These are phyloP conservation scores for Gavialis gangeticus DNA, from an alignment of 2,113 vertebrate genomes.

Conservation along the genomic window DNA sequence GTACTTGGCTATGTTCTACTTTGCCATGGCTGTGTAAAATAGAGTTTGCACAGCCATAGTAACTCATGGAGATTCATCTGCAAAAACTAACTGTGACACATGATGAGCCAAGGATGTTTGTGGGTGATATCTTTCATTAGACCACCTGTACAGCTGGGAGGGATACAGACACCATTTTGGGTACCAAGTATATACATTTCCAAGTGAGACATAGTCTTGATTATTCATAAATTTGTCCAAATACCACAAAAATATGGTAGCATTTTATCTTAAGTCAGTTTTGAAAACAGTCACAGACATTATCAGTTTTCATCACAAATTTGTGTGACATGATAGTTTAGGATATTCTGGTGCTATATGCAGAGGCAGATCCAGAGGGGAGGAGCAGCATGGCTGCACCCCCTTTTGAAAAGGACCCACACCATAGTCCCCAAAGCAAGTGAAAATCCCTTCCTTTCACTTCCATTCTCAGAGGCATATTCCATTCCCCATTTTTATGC, in stretches of 20 bases:
- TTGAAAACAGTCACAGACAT: conserved; percentile 11
- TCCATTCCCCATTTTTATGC: too few relatives aligned
- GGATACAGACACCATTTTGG: too few relatives aligned
- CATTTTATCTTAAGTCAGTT: not conserved
- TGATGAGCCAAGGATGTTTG: not conserved
- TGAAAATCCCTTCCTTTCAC: too few relatives aligned
- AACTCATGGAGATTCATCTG: not conserved
- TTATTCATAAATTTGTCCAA: not conserved
- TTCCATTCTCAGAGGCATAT: too few relatives aligned
- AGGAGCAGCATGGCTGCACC: too few relatives aligned
- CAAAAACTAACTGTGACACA: not conserved
- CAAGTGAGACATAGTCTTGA: conserved; percentile 8
- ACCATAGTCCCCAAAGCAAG: too few relatives aligned
- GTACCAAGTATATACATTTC: not conserved
- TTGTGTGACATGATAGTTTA: not conserved
- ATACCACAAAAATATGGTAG: not conserved
- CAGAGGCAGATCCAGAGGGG: too few relatives aligned
- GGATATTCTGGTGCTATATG: not conserved
- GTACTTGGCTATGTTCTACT: too few relatives aligned
- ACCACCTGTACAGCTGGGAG: too few relatives aligned
- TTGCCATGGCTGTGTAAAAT: not conserved
- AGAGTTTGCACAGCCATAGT: not conserved
- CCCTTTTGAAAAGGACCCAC: too few relatives aligned
- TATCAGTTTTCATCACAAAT: not conserved
- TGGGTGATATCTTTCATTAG: too few relatives aligned